Conservation (phyloP, 2,797 vertebrate genomes). For the Sciurus vulgaris region DNA sequence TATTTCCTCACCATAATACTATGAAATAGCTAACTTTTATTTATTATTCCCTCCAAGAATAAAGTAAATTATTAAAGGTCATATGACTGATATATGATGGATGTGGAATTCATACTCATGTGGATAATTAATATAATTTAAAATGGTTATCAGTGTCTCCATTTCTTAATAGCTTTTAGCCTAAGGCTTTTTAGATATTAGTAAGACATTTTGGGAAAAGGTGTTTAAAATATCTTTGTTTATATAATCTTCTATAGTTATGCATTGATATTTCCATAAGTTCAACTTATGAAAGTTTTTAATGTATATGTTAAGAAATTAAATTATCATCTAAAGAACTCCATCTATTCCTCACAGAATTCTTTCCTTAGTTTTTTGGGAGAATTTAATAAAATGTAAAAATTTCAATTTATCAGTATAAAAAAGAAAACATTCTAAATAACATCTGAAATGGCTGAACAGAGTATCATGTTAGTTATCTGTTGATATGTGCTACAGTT, state of each 20-base stretch:
- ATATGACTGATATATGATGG: neutral
- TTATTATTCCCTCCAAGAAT: neutral
- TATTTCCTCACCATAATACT: neutral
- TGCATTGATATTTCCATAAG: neutral
- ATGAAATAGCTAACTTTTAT: slow-evolving; percentile 18
- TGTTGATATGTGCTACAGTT: neutral
- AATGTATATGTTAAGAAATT: neutral
- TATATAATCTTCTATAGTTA: neutral
- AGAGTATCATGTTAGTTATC: neutral
- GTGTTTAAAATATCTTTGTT: neutral
- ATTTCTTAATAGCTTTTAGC: neutral
- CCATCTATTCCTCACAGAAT: neutral
- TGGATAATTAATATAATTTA: neutral
- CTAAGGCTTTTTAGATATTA: neutral
- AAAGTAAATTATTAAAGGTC: neutral
- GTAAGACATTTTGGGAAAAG: neutral
- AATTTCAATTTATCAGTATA: neutral
- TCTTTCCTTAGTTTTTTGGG: neutral
- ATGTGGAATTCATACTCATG: neutral
- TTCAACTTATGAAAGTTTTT: neutral
- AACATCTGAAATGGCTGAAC: neutral
- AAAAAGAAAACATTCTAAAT: neutral
- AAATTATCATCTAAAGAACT: neutral
- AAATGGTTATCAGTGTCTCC: neutral
- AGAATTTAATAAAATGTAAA: neutral